Evolutionary conservation across 2,888 invertebrate species (phyloP), one percentile per base, ranked within the genome.

Genomic region (Catocala sponsa): DNA sequence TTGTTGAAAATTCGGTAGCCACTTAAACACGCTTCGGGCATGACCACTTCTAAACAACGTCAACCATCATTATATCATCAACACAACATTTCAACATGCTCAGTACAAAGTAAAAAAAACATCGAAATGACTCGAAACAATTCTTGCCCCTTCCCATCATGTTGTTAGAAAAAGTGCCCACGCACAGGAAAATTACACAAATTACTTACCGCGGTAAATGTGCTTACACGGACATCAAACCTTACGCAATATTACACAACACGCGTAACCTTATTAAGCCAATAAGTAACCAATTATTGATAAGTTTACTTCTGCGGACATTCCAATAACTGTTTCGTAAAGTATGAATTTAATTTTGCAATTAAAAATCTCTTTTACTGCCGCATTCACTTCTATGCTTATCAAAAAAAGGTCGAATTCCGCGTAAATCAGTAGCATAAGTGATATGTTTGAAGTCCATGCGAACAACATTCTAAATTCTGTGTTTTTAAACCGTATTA

Each of bases 101-200:
- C 62, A 67, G 63, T 50, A 60, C 10, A 1, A 63, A 67, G 42
- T 65, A 64, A 63, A 59, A 65, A 77, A 65, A 42, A 15, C 10
- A 12, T 66, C 59, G n/a, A 55, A 63, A 75, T 73, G n/a, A n/a
- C 67, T 61, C 55, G 38, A 60, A 63, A 67, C 74, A 74, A 73
- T 62, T 62, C 44, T 35, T 47, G 52, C 55, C 33, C 42, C 65
- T 75, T 73, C 71, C 73, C 42, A 57, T 78, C 57, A 71, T 48
- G 78, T 71, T 63, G 68, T 78, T 77, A 78, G 76, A 76, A 69
- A 65, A 63, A 68, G 70, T 53, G 63, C 63, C 63, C 53, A 52
- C 51, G 9, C 35, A 51, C 38, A 55, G 63, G 71, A 62, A 78
- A 75, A 78, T 77, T 71, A 75, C 73, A 65, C 46, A 65, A 66